Percentiles rank a stretch among this genome's conserved stretches.
Conservation (phyloP, 2,797 vertebrate genomes). For the Muscicapa striata region DNA sequence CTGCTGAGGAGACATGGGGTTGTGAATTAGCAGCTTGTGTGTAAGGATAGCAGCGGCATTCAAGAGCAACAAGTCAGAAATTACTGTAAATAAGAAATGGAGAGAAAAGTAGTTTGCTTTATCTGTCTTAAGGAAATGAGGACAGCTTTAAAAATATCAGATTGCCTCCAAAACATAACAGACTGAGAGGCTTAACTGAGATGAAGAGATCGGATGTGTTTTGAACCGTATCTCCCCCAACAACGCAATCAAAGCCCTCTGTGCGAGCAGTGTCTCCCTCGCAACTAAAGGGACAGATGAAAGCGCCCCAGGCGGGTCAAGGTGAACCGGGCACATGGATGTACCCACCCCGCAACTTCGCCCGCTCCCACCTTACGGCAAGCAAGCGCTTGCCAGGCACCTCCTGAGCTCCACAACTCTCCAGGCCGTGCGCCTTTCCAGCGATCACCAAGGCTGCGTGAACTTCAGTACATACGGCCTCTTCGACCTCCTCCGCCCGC, state of each 20-base stretch:
- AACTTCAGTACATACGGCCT: neutral
- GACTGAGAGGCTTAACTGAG: neutral
- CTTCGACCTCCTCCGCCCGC: neutral
- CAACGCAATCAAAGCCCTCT: rapidly evolving
- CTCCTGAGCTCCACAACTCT: neutral
- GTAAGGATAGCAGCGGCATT: neutral
- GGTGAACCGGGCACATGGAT: rapidly evolving
- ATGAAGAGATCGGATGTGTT: neutral
- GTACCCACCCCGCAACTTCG: neutral
- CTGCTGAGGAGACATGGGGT: neutral
- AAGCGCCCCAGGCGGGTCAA: no score
- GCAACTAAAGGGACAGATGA: rapidly evolving
- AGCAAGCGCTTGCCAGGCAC: no score
- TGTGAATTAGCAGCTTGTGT: neutral
- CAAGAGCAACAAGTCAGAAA: neutral
- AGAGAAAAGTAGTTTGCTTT: neutral
- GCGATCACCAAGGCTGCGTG: no score
- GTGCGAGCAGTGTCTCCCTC: rapidly evolving
- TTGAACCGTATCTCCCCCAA: neutral
- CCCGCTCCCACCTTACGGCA: neutral
- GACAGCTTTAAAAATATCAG: neutral
- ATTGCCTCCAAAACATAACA: neutral
- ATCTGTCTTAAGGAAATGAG: neutral
- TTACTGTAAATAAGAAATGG: neutral
- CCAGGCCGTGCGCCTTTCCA: neutral